Conservation (phyloP, 2,888 invertebrate species). For the Hetaerina titia region DNA sequence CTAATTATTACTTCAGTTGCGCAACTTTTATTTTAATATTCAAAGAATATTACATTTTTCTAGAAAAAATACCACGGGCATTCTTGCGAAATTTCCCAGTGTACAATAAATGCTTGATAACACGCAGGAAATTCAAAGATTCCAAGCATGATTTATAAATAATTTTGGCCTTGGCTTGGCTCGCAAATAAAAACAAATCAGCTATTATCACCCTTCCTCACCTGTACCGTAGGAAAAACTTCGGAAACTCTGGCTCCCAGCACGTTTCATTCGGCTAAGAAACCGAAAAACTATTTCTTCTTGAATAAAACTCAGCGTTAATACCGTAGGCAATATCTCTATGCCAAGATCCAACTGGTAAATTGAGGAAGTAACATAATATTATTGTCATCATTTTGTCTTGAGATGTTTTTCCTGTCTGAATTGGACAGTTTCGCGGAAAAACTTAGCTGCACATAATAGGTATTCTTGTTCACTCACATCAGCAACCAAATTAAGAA, state of each 20-base stretch:
- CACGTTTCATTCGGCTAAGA: slow-evolving; percentile 48
- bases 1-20: neutral
- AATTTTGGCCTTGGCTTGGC: slow-evolving; percentile 22
- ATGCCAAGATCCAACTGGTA: slow-evolving; percentile 18
- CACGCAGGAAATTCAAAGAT: neutral
- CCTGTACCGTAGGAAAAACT: slow-evolving; percentile 48
- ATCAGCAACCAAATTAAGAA: slow-evolving; percentile 17
- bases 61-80: neutral
- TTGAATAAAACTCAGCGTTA: slow-evolving; percentile 45
- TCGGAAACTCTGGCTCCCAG: slow-evolving; percentile 33
- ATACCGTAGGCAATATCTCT: neutral
- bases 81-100: neutral
- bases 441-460: slow-evolving; percentile 45
- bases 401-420: neutral
- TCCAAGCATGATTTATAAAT: neutral
- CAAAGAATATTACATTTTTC: neutral
- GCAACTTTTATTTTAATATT: neutral
- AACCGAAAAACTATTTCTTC: slow-evolving; percentile 58
- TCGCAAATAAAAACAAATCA: slow-evolving; percentile 19
- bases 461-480: neutral
- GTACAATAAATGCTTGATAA: neutral
- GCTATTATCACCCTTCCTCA: neutral
- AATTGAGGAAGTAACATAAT: slow-evolving; percentile 65
- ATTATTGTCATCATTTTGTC: slow-evolving; percentile 65
- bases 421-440: neutral